Evolutionary conservation across 2,888 invertebrate species (phyloP), one percentile per base, ranked within the genome.

Genomic region (Drosophila tripunctata): DNA sequence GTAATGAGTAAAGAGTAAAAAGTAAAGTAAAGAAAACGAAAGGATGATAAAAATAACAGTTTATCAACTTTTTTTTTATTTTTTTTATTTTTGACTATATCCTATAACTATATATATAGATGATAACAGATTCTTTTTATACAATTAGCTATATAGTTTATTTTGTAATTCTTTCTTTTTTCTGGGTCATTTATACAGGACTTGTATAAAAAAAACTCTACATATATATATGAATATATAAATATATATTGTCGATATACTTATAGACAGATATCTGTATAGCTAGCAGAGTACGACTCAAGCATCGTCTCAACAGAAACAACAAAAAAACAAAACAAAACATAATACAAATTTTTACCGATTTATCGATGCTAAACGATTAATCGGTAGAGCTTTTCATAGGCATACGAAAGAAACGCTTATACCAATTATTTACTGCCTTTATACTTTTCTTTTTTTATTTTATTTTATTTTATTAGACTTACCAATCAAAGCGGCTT

Each of bases 341-440:
- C 31, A 31, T 41, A 31, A 43, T 55, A 55, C 45, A 45, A 45
- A 45, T 44, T 27, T 38, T 38, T 24, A 45, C n/a, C 15, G 43
- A 21, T 40, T 22, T n/a, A 30, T 21, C 19, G 31, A 12, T 24
- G 6, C n/a, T n/a, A n/a, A n/a, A 10, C n/a, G 14, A 36, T 27
- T 38, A 19, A 31, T 41, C 52, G 52, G n/a, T 17, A 27, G 38
- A 63, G 56, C 44, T 68, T 69, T n/a, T 52, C 35, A 44, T 63
- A 50, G 48, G 41, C 21, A 54, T 40, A 57, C 48, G 47, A 61
- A 30, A 44, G 33, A 60, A 55, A 43, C 72, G 74, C 74, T 73
- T 68, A 60, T 66, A 60, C 38, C 35, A 71, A 62, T 55, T 62
- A n/a, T n/a, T 47, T 58, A 67, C 71, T 71, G 71, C 71, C 71